Evolutionary conservation across 2,113 vertebrate genomes (phyloP).

Genomic region (Mormyrus lacerda): DNA sequence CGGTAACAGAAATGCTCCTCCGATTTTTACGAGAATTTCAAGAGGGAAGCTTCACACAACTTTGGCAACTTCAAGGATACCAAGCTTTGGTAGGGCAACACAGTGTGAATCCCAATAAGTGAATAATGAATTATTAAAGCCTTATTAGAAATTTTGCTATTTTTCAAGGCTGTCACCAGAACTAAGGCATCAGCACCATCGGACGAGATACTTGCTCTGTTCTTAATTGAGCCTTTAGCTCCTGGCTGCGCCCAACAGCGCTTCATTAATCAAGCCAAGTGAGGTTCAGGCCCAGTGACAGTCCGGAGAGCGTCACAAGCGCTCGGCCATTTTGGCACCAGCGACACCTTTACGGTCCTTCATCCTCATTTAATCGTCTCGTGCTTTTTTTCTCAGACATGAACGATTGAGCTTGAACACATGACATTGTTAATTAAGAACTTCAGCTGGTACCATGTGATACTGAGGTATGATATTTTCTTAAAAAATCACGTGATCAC

Average conservation of each 20-base stretch:
- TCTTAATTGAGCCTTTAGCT: constrained; percentile 99
- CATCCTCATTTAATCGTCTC: constrained; percentile 71
- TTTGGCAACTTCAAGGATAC: constrained; percentile 6
- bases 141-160: constrained; percentile 98
- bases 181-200: constrained; percentile 94
- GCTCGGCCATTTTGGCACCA: constrained; percentile 81
- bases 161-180: constrained; percentile 94
- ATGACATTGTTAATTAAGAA: background rate
- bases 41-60: background rate
- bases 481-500: background rate
- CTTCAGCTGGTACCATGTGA: background rate
- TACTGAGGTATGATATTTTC: background rate
- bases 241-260: constrained; percentile 95
- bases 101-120: constrained; percentile 84
- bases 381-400: constrained; percentile 46
- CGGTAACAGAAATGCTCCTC: background rate
- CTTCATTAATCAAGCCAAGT: constrained; percentile 96
- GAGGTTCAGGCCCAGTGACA: constrained; percentile 86
- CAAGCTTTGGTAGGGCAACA: background rate
- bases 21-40: background rate
- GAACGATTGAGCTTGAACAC: background rate
- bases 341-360: constrained; percentile 75
- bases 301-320: constrained; percentile 80
- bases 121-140: constrained; percentile 92
- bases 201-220: constrained; percentile 92